Evolutionary conservation across 2,113 vertebrate genomes (phyloP).

Genomic region (Cygnus buccinator): DNA sequence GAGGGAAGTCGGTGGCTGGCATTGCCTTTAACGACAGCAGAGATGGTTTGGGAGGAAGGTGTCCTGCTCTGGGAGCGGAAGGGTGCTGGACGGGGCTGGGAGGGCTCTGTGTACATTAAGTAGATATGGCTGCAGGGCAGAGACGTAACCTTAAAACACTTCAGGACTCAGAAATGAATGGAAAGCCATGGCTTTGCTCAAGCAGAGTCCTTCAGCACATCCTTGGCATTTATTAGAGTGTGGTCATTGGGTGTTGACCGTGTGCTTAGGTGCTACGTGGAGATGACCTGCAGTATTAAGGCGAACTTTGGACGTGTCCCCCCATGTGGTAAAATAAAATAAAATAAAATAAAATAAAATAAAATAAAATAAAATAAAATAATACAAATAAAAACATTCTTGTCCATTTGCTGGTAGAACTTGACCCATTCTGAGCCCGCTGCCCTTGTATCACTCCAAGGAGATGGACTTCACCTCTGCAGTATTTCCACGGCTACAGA

Average conservation of each 20-base stretch:
- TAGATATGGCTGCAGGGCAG: background rate
- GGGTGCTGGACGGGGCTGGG: background rate
- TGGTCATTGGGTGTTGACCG: too few species aligned
- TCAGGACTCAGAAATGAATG: background rate
- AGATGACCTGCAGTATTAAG: background rate
- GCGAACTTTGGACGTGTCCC: background rate
- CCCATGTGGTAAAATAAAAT: background rate
- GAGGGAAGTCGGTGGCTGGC: background rate
- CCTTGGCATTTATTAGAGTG: background rate
- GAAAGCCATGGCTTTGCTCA: background rate
- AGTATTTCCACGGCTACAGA: background rate
- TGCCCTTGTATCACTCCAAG: background rate
- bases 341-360: too few species aligned
- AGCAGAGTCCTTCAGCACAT: background rate
- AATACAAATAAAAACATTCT: background rate
- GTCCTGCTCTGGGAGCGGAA: background rate
- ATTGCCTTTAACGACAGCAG: background rate
- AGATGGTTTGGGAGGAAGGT: rapidly evolving
- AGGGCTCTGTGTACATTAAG: background rate
- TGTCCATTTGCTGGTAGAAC: background rate
- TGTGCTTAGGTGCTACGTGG: rapidly evolving
- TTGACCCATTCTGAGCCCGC: background rate
- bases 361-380: too few species aligned
- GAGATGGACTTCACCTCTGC: background rate
- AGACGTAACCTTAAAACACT: background rate